Evolutionary conservation across 2,797 vertebrate species (phyloP), one percentile per base, ranked within the genome.

Genomic region (Falco cherrug): DNA sequence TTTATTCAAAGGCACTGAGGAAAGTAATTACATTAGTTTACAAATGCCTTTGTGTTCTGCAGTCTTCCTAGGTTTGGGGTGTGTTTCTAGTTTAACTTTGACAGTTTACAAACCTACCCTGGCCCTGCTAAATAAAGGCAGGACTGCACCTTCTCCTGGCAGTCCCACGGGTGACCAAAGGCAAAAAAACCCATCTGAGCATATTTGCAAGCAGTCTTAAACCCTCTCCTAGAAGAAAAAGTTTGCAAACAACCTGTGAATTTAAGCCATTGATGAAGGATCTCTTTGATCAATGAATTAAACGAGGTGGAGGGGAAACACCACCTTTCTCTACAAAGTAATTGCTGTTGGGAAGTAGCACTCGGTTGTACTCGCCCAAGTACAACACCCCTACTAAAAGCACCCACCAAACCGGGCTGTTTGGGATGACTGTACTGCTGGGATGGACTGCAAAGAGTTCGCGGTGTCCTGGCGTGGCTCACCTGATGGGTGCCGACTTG

Each of bases 1-100:
- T 96, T 87, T 87, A 94, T 95, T 96, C 76, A 92, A 97, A 97
- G 90, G 95, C 97, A 97, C 65, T 73, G 90, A 94, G 89, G 88
- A 95, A 97, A 97, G 97, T 81, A 96, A 96, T 95, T 97, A 86
- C 65, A 73, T 93, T 87, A 94, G 47, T 76, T 94, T 91, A 94
- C 84, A 94, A 95, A 97, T 91, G 87, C 89, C 90, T 96, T 84
- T 88, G 84, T 85, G 43, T 68, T 97, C 85, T 92, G 65, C 64
- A 94, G 90, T 91, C 78, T 94, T 96, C 92, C 88, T 93, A 80
- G 71, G 90, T 80, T 95, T 59, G 79, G 90, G 70, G 77, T 86
- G 89, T 95, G 93, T 93, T 96, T 93, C 87, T 69, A 96, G 50
- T 80, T 92, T 89, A 84, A 84, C 85, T 92, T 18, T 95, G 96